Evolutionary conservation across 2,888 invertebrate genomes (phyloP), one percentile per base, ranked within the genome.

Genomic region (Alcis repandata): DNA sequence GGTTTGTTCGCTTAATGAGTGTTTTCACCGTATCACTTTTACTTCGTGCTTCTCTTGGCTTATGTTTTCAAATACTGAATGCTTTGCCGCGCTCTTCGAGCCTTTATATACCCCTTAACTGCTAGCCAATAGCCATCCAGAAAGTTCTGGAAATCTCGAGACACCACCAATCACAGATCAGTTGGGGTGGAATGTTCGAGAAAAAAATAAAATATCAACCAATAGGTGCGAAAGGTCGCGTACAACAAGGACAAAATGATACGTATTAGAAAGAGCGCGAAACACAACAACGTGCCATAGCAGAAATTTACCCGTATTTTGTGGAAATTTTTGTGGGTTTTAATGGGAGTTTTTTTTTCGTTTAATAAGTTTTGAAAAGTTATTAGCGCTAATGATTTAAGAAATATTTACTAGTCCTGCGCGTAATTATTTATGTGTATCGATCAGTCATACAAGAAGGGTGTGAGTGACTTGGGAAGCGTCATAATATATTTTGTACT

Each of bases 51-150:
- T 82, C 75, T 66, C 79, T 87, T 79, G 77, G 58, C 69, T 78
- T 74, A 76, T 77, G 48, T 80, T 82, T 90, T 88, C 82, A 83
- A 89, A 89, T 84, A 85, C 81, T 87, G 84, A 81, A 85, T 87
- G 79, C 61, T 46, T 88, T 88, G 78, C 73, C 89, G 89, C 87
- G 82, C 80, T 83, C 62, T 10, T 52, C n/a, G 32, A 36, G 51
- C 33, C 63, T 72, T 85, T 87, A 80, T 85, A 85, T 87, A 86
- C 76, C 68, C 72, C 67, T 36, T 62, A 53, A 6, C 36, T 54
- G 58, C 57, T 27, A 49, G 63, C 86, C 81, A 90, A 88, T 90
- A 67, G 72, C 63, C 49, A 65, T 73, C 72, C 62, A 80, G 89
- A 88, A 86, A 10, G 48, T 75, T 88, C 88, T 84, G 65, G 89